Evolutionary conservation across 2,888 invertebrate genomes (phyloP).

Genomic region (Erebia palarica): DNA sequence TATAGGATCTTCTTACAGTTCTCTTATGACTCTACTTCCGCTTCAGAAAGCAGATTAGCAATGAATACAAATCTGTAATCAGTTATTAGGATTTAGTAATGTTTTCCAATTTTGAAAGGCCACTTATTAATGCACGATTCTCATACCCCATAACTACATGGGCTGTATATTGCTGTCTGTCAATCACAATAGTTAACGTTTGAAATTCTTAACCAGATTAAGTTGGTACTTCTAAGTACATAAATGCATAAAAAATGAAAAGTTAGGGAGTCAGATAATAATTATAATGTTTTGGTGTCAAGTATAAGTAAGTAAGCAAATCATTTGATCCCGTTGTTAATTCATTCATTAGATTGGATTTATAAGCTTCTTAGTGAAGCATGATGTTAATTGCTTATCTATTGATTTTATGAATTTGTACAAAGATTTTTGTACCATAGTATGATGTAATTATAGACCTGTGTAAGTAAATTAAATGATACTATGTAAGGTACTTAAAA

Average conservation of each 20-base stretch:
- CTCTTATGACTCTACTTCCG: too few relatives aligned
- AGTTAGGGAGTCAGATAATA: constrained; percentile 24
- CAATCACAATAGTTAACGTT: too few relatives aligned
- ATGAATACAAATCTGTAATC: too few relatives aligned
- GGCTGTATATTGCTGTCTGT: too few relatives aligned
- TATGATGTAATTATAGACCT: not conserved
- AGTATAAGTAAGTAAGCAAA: constrained; percentile 10
- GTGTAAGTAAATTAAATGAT: not conserved
- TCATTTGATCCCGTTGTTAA: constrained; percentile 13
- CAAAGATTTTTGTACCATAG: not conserved
- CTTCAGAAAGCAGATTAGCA: too few relatives aligned
- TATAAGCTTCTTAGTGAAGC: not conserved
- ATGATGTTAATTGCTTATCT: not conserved
- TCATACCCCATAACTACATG: too few relatives aligned
- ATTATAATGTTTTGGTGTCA: constrained; percentile 41
- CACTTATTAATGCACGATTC: too few relatives aligned
- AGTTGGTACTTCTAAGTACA: too few relatives aligned
- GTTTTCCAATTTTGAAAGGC: too few relatives aligned
- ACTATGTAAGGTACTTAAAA: not conserved
- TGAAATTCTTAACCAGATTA: too few relatives aligned
- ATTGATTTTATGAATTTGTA: not conserved
- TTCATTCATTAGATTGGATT: constrained; percentile 5
- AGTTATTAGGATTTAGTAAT: too few relatives aligned
- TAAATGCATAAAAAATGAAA: not conserved
- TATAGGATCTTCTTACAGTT: too few relatives aligned